phyloP scores from a whole-genome alignment of 1,140 invertebrate genomes.

The Tetraneura akinire region DNA sequence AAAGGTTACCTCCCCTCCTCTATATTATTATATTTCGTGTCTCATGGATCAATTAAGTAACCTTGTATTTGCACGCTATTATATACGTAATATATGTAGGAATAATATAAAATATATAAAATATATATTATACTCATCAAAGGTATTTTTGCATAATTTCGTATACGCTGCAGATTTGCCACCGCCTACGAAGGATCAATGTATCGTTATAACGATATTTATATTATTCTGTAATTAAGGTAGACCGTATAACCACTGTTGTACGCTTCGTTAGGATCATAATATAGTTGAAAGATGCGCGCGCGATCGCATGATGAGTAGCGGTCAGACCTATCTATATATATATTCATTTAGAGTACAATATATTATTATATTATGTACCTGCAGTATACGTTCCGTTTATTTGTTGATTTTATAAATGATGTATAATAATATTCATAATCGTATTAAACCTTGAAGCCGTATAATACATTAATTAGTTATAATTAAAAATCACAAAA shows the following conservation, averaged over 20 bases:
- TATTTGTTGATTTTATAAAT: not conserved
- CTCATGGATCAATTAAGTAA: slow-evolving; percentile 23
- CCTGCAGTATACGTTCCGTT: not conserved
- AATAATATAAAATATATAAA: not conserved
- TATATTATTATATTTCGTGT: too few species aligned
- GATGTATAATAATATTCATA: not conserved
- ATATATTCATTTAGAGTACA: too few species aligned
- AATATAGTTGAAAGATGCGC: not conserved
- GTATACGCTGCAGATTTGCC: not conserved
- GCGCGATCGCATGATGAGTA: too few species aligned
- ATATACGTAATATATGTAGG: not conserved
- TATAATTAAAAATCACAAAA: not conserved
- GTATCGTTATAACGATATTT: not conserved
- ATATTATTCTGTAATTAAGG: slow-evolving; percentile 27
- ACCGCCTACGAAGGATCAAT: slow-evolving; percentile 32
- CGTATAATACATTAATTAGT: too few species aligned
- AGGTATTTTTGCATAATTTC: not conserved
- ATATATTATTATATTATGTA: too few species aligned
- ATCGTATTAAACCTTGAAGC: not conserved
- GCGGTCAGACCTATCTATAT: not conserved
- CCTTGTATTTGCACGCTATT: not conserved
- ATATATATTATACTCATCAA: not conserved
- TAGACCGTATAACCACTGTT: not conserved
- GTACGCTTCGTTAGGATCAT: not conserved
- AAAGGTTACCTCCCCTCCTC: not conserved